These are phyloP conservation scores for Acholoe squamosa DNA, from an alignment of 2,888 invertebrate species.

Conservation along the genomic window DNA sequence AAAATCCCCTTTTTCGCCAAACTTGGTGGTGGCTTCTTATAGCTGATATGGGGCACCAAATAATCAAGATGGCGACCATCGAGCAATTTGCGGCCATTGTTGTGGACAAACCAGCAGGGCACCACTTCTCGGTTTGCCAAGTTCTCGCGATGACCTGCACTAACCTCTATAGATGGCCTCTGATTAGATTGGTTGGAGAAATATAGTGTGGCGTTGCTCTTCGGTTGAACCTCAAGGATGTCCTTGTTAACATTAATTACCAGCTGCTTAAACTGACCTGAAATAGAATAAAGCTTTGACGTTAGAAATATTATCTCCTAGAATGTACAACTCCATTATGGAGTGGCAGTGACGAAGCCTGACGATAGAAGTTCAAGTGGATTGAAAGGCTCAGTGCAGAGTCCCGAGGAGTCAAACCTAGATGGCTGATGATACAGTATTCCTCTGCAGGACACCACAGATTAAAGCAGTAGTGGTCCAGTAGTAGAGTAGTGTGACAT, in stretches of 20 bases:
- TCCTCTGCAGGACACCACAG: no score
- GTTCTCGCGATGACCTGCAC: slow-evolving; percentile 50
- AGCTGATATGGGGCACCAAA: slow-evolving; percentile 43
- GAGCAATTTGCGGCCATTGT: slow-evolving; percentile 61
- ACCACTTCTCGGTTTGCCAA: slow-evolving; percentile 50
- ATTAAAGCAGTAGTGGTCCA: no score
- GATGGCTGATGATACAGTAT: no score
- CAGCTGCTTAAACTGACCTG: slow-evolving; percentile 69
- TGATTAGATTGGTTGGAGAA: not conserved
- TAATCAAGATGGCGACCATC: slow-evolving; percentile 61
- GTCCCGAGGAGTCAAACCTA: no score
- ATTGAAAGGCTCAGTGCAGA: no score
- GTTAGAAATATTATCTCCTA: not conserved
- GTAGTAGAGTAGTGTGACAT: no score
- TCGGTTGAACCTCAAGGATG: slow-evolving; percentile 28
- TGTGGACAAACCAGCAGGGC: slow-evolving; percentile 65
- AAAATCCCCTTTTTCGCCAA: slow-evolving; percentile 11
- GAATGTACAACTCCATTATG: no score
- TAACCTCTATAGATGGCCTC: not conserved
- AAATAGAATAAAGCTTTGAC: not conserved
- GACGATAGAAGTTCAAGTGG: no score
- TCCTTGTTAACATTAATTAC: slow-evolving; percentile 35
- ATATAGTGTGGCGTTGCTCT: not conserved
- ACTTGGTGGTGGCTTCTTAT: not conserved
- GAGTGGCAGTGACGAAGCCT: no score